Base-by-base conservation (phyloP, 2,113 vertebrate species). In the Myotis davidii region DNA sequence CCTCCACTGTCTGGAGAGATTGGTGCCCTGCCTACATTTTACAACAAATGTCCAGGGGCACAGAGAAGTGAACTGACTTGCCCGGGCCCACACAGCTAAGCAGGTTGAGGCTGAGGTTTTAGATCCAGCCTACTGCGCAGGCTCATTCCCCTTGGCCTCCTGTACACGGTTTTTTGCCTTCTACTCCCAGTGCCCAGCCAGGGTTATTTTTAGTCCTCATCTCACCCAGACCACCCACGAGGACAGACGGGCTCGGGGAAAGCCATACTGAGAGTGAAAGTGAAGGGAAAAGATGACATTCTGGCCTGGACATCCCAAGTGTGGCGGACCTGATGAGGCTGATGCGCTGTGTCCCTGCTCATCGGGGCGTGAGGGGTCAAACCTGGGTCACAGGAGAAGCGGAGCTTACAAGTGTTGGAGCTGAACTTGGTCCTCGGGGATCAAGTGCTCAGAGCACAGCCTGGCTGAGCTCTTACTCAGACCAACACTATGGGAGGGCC, bases 1-100 rank as follows among this genome's bases (percentile, higher is more conserved):
- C 23, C 20, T 91, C 64, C 90, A 9, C 2, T 16, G 39, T 0
- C 34, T 45, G 56, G 81, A 83, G 69, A 54, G 29, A 59, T 0
- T 21, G 83, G 45, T 0, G 5, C 39, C 29, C 5, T 0, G 0
- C 3, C 50, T n/a, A 3, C 52, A 6, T n/a, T 65, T 72, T 12
- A 70, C 17, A 21, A 18, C 25, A 13, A 74, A 29, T 3, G 4
- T 67, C n/a, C 42, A 42, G 64, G 52, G 81, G 45, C 13, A 25
- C 65, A 23, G 59, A 39, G 65, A 87, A 9, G 88, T 9, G 37
- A 27, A 32, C 25, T 32, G 21, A 61, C 39, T 0, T 4, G 25
- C 18, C 34, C 4, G 0, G 2, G 87, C 61, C 18, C 81, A n/a
- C 56, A 72, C 29, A 59, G 72, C 14, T 3, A 23, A 34, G 48